A percentile compares a stretch with the other conserved stretches of the same genome.
These are phyloP conservation scores for Cynoglossus semilaevis DNA, from an alignment of 2,113 vertebrate species.

Conservation along the genomic window DNA sequence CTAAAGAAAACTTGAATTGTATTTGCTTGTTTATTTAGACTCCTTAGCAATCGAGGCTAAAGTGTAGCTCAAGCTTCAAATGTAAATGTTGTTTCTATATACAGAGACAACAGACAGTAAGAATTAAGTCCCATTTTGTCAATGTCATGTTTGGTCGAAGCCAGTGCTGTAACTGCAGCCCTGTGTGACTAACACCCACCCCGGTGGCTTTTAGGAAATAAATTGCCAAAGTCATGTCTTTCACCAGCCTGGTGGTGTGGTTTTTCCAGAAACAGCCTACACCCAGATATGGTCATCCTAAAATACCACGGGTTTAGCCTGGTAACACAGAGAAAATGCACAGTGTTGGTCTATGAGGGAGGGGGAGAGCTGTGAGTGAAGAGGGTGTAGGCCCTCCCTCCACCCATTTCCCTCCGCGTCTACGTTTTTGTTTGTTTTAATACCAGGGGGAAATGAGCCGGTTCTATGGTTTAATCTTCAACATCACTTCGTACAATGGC, in stretches of 20 bases:
- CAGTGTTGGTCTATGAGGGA: constrained; percentile 25
- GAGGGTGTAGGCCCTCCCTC: constrained; percentile 38
- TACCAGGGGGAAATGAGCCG: constrained; percentile 7
- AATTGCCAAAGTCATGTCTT: constrained; percentile 26
- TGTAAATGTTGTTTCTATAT: neutral
- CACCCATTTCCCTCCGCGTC: constrained; percentile 18
- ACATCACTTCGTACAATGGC: neutral
- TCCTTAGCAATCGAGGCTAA: too few relatives aligned
- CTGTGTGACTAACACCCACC: constrained; percentile 17
- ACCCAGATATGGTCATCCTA: constrained; percentile 41
- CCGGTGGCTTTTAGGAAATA: constrained; percentile 18
- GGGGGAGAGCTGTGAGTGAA: constrained; percentile 20
- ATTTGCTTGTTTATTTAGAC: too few relatives aligned
- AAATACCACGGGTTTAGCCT: constrained; percentile 60
- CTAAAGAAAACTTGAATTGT: too few relatives aligned
- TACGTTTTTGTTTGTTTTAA: constrained; percentile 18
- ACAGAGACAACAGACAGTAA: constrained; percentile 14
- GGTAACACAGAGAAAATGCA: constrained; percentile 14
- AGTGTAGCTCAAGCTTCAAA: too few relatives aligned
- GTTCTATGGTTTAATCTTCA: neutral
- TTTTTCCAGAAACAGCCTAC: constrained; percentile 48
- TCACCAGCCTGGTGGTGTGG: constrained; percentile 16
- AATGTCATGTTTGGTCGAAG: constrained; percentile 9
- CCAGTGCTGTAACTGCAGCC: constrained; percentile 2
- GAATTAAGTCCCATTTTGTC: constrained; percentile 29